phyloP scores from a whole-genome alignment of 2,797 vertebrate genomes.

The Tauraco hartlaubi region DNA sequence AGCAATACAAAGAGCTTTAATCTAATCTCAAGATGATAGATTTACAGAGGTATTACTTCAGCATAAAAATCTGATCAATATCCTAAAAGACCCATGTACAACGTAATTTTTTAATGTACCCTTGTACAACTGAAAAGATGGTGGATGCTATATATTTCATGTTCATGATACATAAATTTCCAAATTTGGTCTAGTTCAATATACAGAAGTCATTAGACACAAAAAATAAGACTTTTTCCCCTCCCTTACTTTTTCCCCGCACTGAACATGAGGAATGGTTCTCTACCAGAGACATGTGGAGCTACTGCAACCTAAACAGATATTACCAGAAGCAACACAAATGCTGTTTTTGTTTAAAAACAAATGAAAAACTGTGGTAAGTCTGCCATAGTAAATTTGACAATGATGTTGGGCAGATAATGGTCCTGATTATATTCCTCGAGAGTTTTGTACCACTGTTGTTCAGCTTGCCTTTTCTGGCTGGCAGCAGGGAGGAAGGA shows the following conservation, averaged over 20 bases:
- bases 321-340: not conserved
- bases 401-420: not conserved
- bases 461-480: not conserved
- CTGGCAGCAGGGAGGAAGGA: not conserved
- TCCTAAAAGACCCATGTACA: not conserved
- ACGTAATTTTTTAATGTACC: not conserved
- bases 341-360: not conserved
- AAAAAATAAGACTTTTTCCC: fast-evolving
- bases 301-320: not conserved
- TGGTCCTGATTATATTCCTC: not conserved
- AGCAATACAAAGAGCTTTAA: not conserved
- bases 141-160: not conserved
- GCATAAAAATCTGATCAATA: not conserved
- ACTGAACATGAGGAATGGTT: not conserved
- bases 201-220: not conserved
- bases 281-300: not conserved
- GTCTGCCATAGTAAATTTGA: not conserved
- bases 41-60: not conserved
- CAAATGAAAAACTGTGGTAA: not conserved
- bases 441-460: not conserved
- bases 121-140: not conserved
- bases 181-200: not conserved
- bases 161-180: not conserved
- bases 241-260: not conserved
- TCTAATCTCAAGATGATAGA: not conserved